phyloP scores from a whole-genome alignment of 2,888 invertebrate species.

The Mechanitis messenoides region DNA sequence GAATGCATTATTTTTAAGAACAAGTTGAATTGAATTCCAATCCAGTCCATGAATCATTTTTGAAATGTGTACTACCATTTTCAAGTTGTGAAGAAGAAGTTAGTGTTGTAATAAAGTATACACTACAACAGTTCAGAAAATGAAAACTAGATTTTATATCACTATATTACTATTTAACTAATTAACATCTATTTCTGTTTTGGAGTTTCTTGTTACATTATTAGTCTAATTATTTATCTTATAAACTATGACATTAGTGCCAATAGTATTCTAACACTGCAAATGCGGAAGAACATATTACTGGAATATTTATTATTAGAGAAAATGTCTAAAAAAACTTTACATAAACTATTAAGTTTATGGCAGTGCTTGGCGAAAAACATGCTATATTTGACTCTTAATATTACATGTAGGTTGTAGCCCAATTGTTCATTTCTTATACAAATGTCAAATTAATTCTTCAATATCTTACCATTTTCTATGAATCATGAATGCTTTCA shows the following conservation, averaged over 20 bases:
- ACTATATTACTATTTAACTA: not conserved
- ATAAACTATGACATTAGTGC: not conserved
- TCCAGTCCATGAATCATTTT: too few species aligned
- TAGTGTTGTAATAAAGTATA: not conserved
- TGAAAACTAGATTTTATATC: not conserved
- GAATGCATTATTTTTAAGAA: too few species aligned
- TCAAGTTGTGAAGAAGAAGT: not conserved
- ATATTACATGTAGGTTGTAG: not conserved
- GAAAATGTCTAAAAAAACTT: conserved; percentile 2
- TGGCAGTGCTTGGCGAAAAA: conserved; percentile 21
- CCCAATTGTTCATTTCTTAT: not conserved
- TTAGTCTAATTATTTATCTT: not conserved
- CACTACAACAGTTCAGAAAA: not conserved
- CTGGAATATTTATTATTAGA: conserved; percentile 6
- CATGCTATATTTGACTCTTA: not conserved
- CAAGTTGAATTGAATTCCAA: too few species aligned
- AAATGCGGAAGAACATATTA: conserved; percentile 1
- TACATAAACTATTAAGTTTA: conserved; percentile 19
- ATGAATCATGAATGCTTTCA: too few species aligned
- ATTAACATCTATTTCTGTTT: not conserved
- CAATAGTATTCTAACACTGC: conserved; percentile 8
- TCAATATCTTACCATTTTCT: not conserved
- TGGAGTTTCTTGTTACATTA: conserved; percentile 2
- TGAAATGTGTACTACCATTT: too few species aligned
- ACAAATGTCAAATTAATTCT: conserved; percentile 16